These are phyloP conservation scores for Megastigmus dorsalis DNA, from an alignment of 2,888 invertebrate genomes.

Conservation along the genomic window DNA sequence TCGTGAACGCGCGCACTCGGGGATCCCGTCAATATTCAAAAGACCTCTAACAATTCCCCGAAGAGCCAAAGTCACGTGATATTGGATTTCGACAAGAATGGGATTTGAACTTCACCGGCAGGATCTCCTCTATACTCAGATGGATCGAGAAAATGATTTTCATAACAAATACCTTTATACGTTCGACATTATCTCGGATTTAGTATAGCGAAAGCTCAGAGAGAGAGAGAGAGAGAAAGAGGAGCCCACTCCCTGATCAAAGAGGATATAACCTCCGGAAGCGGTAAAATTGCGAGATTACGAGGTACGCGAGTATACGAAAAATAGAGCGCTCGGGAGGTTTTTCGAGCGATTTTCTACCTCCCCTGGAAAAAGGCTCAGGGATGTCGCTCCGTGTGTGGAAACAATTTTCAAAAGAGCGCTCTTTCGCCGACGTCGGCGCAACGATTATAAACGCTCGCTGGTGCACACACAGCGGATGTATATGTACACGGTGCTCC, in stretches of 20 bases:
- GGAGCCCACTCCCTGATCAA: constrained; percentile 25
- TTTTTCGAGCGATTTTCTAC: too few species aligned
- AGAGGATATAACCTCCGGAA: constrained; percentile 22
- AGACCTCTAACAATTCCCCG: too few species aligned
- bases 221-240: too few species aligned
- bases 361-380: too few species aligned
- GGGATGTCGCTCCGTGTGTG: background rate
- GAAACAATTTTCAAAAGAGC: constrained; percentile 37
- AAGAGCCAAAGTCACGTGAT: too few species aligned
- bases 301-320: background rate
- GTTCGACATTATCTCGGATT: constrained; percentile 11
- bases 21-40: too few species aligned
- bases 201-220: background rate
- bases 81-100: too few species aligned
- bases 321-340: too few species aligned
- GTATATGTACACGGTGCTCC: too few species aligned
- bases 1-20: too few species aligned
- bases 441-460: too few species aligned
- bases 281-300: constrained; percentile 48
- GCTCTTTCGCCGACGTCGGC: background rate
- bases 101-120: background rate
- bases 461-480: too few species aligned
- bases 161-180: constrained; percentile 24
- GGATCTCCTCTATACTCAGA: background rate
- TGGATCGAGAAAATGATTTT: constrained; percentile 14